Base-by-base conservation (phyloP, 2,797 vertebrate genomes). In the Apogon talboti region DNA sequence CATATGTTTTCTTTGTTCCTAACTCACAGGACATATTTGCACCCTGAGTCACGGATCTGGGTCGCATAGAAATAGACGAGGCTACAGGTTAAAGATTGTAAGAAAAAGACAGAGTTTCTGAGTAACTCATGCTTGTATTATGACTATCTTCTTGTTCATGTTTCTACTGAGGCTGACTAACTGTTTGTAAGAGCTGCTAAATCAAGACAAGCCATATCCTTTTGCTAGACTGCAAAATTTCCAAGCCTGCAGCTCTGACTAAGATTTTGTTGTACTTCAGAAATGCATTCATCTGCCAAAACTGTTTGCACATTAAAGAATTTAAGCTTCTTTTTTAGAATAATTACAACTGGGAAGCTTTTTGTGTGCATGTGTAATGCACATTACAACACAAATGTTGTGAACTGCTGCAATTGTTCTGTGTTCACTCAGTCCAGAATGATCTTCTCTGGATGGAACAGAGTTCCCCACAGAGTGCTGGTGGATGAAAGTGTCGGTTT, bases 1-100 rank as follows among this genome's bases (percentile, higher is more conserved):
- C 90, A 88, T 85, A 71, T 92, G 89, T 87, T 86, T 71, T 63
- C 83, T 88, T 90, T 90, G 76, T 89, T 87, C 79, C 79, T 71
- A 64, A 86, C 69, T 87, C 78, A 74, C 82, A 82, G 82, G 73
- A 76, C 88, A 92, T 93, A 85, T 91, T 89, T 92, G 79, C 1
- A 56, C 69, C 62, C 64, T 92, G 91, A 93, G 61, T 93, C 92
- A 93, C 60, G 46, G 69, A 68, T 84, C 62, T 81, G 82, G 72
- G 73, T 69, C 71, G 73, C 78, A 83, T 68, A 74, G 62, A 85
- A 65, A 75, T 61, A 78, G 56, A 66, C 48, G 3, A 54, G 33
- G 55, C 71, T 70, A 61, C 82, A 85, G 79, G 79, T 87, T 82
- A 60, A 84, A 66, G 60, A 54, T 48, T 62, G 50, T 56, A 54